Conservation (phyloP, 2,888 invertebrate species). For the Conops quadrifasciatus region DNA sequence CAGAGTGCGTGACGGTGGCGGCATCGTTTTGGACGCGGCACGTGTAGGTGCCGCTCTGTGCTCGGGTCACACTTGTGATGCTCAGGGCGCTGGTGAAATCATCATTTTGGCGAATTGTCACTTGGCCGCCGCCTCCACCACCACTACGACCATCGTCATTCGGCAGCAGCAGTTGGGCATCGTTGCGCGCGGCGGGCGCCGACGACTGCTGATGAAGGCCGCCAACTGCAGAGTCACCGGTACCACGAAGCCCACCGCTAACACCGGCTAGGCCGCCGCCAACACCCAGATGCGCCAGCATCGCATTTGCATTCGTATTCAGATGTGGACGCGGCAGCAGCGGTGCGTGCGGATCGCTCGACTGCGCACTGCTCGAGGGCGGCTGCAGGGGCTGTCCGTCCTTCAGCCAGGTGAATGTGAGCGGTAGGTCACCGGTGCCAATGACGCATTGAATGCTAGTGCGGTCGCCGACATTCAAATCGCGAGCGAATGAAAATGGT, state of each 20-base stretch:
- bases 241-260: constrained; percentile 56
- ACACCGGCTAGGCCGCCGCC: constrained; percentile 42
- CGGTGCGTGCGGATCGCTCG: constrained; percentile 41
- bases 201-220: constrained; percentile 41
- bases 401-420: constrained; percentile 73
- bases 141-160: constrained; percentile 59
- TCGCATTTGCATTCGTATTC: not conserved
- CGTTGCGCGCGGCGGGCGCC: constrained; percentile 32
- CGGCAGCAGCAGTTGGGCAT: constrained; percentile 46
- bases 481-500: constrained; percentile 73
- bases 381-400: constrained; percentile 67
- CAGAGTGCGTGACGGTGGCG: constrained; percentile 69
- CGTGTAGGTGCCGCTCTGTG: constrained; percentile 70
- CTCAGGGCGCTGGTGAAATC: constrained; percentile 71
- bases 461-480: constrained; percentile 71
- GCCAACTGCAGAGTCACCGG: constrained; percentile 53
- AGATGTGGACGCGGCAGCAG: constrained; percentile 33
- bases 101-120: constrained; percentile 70
- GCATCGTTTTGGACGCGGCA: constrained; percentile 71
- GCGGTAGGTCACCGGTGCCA: constrained; percentile 72
- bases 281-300: constrained; percentile 14
- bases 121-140: constrained; percentile 64
- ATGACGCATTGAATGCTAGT: constrained; percentile 71
- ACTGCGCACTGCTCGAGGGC: constrained; percentile 45
- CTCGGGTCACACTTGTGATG: constrained; percentile 69